Conservation (phyloP, 2,888 invertebrate genomes). For the Tipula vernalis region DNA sequence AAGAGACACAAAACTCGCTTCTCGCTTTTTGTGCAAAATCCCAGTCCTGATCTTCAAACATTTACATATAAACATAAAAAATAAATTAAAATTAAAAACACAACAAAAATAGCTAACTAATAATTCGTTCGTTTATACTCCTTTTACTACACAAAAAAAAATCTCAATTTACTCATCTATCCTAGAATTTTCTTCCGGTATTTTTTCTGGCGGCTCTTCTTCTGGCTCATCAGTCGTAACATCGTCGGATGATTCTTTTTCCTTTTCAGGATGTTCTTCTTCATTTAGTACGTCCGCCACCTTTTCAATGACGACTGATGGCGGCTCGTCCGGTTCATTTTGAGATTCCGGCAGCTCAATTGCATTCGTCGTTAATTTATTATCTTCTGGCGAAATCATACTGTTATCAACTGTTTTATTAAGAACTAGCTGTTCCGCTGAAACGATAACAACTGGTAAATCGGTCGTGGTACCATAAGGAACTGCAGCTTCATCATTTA, state of each 20-base stretch:
- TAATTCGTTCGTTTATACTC: conserved; percentile 4
- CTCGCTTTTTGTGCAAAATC: too few relatives aligned
- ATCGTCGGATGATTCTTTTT: neutral
- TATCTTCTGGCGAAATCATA: conserved; percentile 28
- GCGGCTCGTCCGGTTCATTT: conserved; percentile 24
- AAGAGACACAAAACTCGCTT: too few relatives aligned
- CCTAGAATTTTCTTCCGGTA: neutral
- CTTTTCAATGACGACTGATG: neutral
- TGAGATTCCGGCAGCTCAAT: conserved; percentile 50
- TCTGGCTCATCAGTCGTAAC: neutral
- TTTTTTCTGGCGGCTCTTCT: neutral
- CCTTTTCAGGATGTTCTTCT: neutral
- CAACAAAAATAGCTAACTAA: neutral
- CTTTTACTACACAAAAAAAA: neutral
- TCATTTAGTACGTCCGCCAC: neutral
- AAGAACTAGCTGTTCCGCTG: neutral
- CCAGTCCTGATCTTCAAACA: neutral
- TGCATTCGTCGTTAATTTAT: conserved; percentile 54
- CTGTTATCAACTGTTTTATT: neutral
- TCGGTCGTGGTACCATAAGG: neutral
- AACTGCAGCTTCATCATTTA: neutral
- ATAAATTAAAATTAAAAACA: neutral
- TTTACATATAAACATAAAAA: neutral
- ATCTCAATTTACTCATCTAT: neutral
- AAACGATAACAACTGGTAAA: neutral